Evolutionary conservation across 2,113 vertebrate genomes (phyloP), one percentile per base, ranked within the genome.

Genomic region (Nothobranchius furzeri): DNA sequence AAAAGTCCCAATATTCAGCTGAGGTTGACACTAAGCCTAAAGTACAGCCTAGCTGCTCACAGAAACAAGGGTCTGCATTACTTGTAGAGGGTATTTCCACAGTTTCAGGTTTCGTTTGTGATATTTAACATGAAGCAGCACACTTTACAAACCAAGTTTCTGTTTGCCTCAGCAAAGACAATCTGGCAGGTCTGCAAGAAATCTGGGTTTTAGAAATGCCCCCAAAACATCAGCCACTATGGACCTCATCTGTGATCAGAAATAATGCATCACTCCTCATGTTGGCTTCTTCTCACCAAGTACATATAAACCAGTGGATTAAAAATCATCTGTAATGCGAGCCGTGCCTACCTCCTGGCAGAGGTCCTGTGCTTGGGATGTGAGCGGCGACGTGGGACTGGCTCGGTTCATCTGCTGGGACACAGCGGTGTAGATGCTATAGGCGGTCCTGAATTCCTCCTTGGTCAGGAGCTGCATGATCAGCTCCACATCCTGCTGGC

Each of bases 361-460:
- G 81, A 99, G 93, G 51, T 95, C 94, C 76, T 94, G 94, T n/a
- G 94, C 96, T 30, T 92, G 96, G 76, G 92, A 82, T 48, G 92
- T 92, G 81, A 97, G 91, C 73, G 96, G 95, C 63, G 95, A 96
- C 0, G 93, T 94, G 83, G 95, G 96, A 73, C 93, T 94, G 87
- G 94, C 91, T 85, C 90, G 92, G 90, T 76, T 94, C 94, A 93
- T 95, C 78, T 95, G 94, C 51, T 94, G 92, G 30, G 95, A 93
- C 59, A 98, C 92, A 48, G 94, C 90, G 2, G 92, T 94, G 92
- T 96, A 95, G 84, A 97, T 92, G 78, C 89, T 92, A 89, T 96
- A 96, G 1, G 96, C 96, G 82, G 91, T 95, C 90, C 92, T 94
- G 88, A 99, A 98, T 87, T 98, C 96, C 13, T 86, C 92, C 70